A percentile compares a stretch with the other conserved stretches of the same genome.
Evolutionary conservation across 2,113 vertebrate species (phyloP).

Genomic region (Balaeniceps rex): DNA sequence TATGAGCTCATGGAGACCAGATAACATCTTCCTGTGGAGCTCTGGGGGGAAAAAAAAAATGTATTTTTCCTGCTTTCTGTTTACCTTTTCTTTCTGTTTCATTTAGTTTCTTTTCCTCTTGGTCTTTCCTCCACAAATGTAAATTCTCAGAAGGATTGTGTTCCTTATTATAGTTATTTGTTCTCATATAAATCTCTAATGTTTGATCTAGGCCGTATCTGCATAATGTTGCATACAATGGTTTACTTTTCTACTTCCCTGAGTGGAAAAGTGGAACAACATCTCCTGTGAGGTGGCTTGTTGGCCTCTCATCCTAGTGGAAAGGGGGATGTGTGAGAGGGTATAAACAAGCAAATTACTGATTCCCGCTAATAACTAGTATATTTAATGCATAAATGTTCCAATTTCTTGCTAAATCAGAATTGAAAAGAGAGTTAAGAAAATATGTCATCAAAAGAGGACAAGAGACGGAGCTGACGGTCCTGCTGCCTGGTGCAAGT

Average conservation of each 20-base stretch:
- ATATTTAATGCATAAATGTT: background rate
- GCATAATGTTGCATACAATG: background rate
- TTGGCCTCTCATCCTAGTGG: background rate
- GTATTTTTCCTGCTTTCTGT: background rate
- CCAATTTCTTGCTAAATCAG: background rate
- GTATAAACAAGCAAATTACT: background rate
- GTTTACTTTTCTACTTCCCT: background rate
- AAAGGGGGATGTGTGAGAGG: accelerated
- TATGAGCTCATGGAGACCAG: background rate
- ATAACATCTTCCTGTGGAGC: background rate
- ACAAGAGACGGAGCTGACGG: background rate
- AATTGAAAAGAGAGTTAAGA: background rate
- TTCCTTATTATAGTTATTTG: background rate
- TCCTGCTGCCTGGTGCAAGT: background rate
- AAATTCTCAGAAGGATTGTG: background rate
- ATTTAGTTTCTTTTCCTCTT: background rate
- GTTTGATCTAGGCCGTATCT: background rate
- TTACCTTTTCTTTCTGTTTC: accelerated
- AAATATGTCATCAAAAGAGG: background rate
- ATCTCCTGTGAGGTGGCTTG: background rate
- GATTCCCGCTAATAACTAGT: background rate
- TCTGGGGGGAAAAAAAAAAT: background rate
- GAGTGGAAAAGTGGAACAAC: background rate
- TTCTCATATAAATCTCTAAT: background rate
- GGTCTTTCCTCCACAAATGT: background rate